phyloP scores from a whole-genome alignment of 2,888 invertebrate species.

The Neocrepidodera transversa region DNA sequence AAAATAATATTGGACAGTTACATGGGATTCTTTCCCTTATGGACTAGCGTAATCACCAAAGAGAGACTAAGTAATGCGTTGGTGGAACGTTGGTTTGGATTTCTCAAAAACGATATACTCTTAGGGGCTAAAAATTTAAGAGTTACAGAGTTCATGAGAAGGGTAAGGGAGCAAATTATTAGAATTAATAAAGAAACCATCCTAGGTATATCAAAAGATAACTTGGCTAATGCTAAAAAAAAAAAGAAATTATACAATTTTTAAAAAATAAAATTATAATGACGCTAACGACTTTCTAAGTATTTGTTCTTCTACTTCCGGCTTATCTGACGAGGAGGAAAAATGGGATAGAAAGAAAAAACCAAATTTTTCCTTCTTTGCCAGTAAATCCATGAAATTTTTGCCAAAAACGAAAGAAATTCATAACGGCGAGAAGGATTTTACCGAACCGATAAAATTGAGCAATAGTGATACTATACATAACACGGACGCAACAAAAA shows the following conservation, averaged over 20 bases:
- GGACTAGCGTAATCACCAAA: conserved; percentile 11
- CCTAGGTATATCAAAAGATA: conserved; percentile 12
- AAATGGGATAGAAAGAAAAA: not conserved
- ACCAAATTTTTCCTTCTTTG: no score
- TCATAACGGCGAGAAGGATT: no score
- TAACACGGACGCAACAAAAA: no score
- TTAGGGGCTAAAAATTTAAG: conserved; percentile 4
- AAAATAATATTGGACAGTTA: conserved; percentile 16
- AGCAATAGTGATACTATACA: no score
- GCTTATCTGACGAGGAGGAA: not conserved
- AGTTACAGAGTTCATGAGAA: conserved; percentile 10
- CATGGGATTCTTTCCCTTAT: conserved; percentile 19
- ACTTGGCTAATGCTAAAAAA: not conserved
- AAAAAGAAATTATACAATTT: not conserved
- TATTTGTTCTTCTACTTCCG: not conserved
- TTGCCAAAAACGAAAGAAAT: no score
- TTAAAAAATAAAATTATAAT: not conserved
- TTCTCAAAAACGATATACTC: conserved; percentile 5
- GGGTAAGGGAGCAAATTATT: conserved; percentile 8
- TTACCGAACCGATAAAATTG: no score
- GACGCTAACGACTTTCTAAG: not conserved
- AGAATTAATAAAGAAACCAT: conserved; percentile 2
- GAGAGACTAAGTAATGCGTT: conserved; percentile 13
- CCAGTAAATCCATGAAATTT: no score
- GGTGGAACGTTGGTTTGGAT: conserved; percentile 19